Percentiles rank a stretch among this genome's conserved stretches.
phyloP scores from a whole-genome alignment of 2,113 vertebrate species.

The Nerophis ophidion region DNA sequence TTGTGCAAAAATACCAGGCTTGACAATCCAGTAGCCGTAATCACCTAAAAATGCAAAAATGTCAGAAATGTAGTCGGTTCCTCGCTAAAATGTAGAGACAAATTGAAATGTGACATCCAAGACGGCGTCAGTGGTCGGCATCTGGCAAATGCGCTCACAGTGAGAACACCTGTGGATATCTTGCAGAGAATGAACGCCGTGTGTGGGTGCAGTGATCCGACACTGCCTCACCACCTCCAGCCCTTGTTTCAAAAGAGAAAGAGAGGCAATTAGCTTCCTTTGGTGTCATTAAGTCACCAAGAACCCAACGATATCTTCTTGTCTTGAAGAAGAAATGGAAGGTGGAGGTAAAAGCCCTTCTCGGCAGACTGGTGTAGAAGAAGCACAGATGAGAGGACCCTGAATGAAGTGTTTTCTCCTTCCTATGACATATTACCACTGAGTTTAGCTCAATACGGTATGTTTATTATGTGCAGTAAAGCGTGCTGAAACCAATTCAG shows the following conservation, averaged over 20 bases:
- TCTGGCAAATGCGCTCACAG: constrained; percentile 40
- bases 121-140: constrained; percentile 16
- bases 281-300: constrained; percentile 20
- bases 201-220: constrained; percentile 43
- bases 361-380: not conserved
- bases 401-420: not conserved
- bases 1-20: constrained; percentile 28
- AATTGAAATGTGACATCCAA: constrained; percentile 41
- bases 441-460: too few species aligned
- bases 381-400: not conserved
- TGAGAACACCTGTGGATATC: constrained; percentile 50
- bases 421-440: not conserved
- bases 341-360: not conserved
- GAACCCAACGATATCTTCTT: constrained; percentile 3
- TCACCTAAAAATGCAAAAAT: constrained; percentile 13
- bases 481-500: too few species aligned
- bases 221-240: constrained; percentile 60
- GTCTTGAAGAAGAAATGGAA: constrained; percentile 8
- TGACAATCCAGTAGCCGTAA: constrained; percentile 10
- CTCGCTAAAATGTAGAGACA: constrained; percentile 6
- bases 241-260: constrained; percentile 68
- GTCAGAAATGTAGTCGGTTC: constrained; percentile 3
- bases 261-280: constrained; percentile 58
- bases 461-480: too few species aligned
- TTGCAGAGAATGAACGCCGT: constrained; percentile 40